phyloP scores from a whole-genome alignment of 2,888 invertebrate genomes.

The Oxycera nigricornis region DNA sequence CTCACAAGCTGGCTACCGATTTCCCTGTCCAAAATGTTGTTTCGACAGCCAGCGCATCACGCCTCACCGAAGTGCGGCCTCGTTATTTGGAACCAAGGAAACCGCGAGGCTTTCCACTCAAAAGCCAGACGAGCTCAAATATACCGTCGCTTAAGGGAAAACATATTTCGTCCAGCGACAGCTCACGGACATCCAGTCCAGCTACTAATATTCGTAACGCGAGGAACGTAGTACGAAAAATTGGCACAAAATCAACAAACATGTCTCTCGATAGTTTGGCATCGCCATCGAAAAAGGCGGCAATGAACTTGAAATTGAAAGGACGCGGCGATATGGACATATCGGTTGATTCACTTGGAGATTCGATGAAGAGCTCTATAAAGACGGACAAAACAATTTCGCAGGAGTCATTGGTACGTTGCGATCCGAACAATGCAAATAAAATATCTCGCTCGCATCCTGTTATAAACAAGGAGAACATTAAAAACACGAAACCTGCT shows the following conservation, averaged over 20 bases:
- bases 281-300: conserved; percentile 53
- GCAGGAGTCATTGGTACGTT: conserved; percentile 57
- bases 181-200: conserved; percentile 60
- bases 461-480: conserved; percentile 52
- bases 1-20: conserved; percentile 15
- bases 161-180: conserved; percentile 61
- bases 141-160: conserved; percentile 55
- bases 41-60: conserved; percentile 37
- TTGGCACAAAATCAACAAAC: conserved; percentile 58
- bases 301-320: conserved; percentile 50
- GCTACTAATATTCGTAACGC: conserved; percentile 53
- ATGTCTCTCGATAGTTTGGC: conserved; percentile 60
- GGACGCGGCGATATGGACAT: conserved; percentile 54
- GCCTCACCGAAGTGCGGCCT: conserved; percentile 63
- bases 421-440: conserved; percentile 13
- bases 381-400: conserved; percentile 61
- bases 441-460: conserved; percentile 55
- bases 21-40: neutral
- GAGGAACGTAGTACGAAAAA: conserved; percentile 49
- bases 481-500: conserved; percentile 22
- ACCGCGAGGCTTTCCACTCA: conserved; percentile 48
- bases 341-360: conserved; percentile 59
- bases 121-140: conserved; percentile 58
- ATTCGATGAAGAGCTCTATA: conserved; percentile 60
- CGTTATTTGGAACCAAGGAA: conserved; percentile 70